Evolutionary conservation across 2,888 invertebrate species (phyloP).

Genomic region (Drosophila silvestris): DNA sequence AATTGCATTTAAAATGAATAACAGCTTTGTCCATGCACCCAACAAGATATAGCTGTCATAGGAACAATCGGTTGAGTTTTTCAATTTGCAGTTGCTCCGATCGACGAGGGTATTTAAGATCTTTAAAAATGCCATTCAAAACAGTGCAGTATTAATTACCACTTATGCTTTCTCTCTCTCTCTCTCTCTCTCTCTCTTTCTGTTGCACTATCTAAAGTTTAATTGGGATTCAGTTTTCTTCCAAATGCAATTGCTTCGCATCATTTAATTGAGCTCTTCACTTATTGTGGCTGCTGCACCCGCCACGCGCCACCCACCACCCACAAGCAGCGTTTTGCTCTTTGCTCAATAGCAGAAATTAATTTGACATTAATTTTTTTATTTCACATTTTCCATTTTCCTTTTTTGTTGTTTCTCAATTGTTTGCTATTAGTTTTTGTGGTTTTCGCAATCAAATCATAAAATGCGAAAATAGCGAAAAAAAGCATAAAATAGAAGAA

Average conservation of each 20-base stretch:
- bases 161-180: neutral
- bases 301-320: constrained; percentile 10
- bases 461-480: constrained; percentile 41
- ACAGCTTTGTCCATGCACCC: neutral
- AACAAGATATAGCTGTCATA: neutral
- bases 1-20: neutral
- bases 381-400: neutral
- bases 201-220: constrained; percentile 14
- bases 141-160: neutral
- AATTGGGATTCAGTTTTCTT: constrained; percentile 41
- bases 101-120: neutral
- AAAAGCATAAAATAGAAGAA: constrained; percentile 24
- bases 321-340: constrained; percentile 17
- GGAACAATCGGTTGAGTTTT: neutral
- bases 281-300: neutral
- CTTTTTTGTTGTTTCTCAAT: neutral
- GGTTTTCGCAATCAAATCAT: constrained; percentile 28
- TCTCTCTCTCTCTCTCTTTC: neutral
- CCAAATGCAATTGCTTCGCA: constrained; percentile 22
- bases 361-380: constrained; percentile 33
- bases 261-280: constrained; percentile 26
- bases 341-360: constrained; percentile 36
- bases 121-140: neutral
- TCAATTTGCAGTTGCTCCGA: neutral
- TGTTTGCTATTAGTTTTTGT: neutral